Evolutionary conservation across 64 coral and sea anemone species (phyloP).

Genomic region (Montipora cactus): DNA sequence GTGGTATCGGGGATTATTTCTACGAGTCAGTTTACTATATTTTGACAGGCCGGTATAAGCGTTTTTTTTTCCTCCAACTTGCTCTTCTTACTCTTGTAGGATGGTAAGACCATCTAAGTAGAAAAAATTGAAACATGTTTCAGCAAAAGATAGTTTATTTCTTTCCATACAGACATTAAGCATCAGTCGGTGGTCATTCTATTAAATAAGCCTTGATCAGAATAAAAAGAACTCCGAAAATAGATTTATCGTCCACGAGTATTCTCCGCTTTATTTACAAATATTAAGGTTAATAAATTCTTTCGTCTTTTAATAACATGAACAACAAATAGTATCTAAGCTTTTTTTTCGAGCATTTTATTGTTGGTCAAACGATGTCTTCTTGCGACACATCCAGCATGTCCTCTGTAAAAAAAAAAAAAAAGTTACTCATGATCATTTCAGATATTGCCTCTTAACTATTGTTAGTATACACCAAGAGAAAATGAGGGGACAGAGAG

Average conservation of each 20-base stretch:
- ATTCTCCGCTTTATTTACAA: conserved; percentile 55
- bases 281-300: conserved; percentile 30
- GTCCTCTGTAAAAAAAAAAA: conserved; percentile 47
- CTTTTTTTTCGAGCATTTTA: neutral
- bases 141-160: conserved; percentile 45
- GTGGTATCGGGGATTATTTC: too few species aligned
- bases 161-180: conserved; percentile 9
- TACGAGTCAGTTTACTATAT: too few species aligned
- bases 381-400: conserved; percentile 83
- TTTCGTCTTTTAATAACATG: neutral
- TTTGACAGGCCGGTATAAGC: too few species aligned
- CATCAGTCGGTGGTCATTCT: conserved; percentile 14
- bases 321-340: neutral
- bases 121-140: neutral
- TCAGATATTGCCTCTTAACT: too few species aligned
- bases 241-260: conserved; percentile 49
- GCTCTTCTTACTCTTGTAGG: too few species aligned
- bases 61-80: too few species aligned
- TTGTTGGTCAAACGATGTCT: conserved; percentile 73
- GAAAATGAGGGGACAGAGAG: too few species aligned
- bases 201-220: conserved; percentile 52
- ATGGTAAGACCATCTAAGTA: too few species aligned
- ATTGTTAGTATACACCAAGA: too few species aligned
- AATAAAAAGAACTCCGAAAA: conserved; percentile 54
- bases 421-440: neutral